A percentile compares a stretch with the other conserved stretches of the same genome.
Conservation (phyloP, 2,888 invertebrate genomes). For the Hyles lineata region DNA sequence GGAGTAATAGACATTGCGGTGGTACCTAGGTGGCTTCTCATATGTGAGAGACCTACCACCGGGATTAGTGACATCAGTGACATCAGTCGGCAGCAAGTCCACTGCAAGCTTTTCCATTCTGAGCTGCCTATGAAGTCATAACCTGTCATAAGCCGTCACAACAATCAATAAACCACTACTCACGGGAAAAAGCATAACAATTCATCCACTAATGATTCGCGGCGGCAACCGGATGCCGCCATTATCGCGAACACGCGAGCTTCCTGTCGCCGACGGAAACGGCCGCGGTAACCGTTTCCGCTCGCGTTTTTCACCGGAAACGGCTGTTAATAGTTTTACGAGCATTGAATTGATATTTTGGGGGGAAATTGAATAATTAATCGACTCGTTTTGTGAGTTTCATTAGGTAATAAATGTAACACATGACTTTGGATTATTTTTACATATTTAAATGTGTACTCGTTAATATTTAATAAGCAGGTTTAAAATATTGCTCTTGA, state of each 20-base stretch:
- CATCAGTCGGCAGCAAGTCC: too few species aligned
- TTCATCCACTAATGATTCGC: slow-evolving; percentile 59
- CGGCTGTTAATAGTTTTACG: slow-evolving; percentile 54
- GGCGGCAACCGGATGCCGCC: slow-evolving; percentile 57
- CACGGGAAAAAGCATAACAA: slow-evolving; percentile 46
- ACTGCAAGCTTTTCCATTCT: too few species aligned
- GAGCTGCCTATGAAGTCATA: too few species aligned
- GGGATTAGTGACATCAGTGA: too few species aligned
- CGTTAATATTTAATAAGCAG: too few species aligned
- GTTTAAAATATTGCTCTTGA: too few species aligned
- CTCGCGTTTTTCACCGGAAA: slow-evolving; percentile 72
- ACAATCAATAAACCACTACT: slow-evolving; percentile 26
- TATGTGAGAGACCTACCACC: too few species aligned
- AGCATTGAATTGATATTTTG: slow-evolving; percentile 36
- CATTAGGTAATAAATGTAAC: background rate
- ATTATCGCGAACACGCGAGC: slow-evolving; percentile 65
- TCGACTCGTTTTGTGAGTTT: background rate
- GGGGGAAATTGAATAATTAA: slow-evolving; percentile 27
- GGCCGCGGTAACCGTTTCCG: slow-evolving; percentile 72
- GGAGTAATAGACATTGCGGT: too few species aligned
- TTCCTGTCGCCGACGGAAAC: slow-evolving; percentile 66
- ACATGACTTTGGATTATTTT: too few species aligned
- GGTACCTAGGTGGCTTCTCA: too few species aligned
- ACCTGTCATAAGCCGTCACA: too few species aligned
- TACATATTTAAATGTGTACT: too few species aligned